Percentiles rank a stretch among this genome's conserved stretches.
Conservation (phyloP, 2,113 vertebrate species). For the Sardina pilchardus region DNA sequence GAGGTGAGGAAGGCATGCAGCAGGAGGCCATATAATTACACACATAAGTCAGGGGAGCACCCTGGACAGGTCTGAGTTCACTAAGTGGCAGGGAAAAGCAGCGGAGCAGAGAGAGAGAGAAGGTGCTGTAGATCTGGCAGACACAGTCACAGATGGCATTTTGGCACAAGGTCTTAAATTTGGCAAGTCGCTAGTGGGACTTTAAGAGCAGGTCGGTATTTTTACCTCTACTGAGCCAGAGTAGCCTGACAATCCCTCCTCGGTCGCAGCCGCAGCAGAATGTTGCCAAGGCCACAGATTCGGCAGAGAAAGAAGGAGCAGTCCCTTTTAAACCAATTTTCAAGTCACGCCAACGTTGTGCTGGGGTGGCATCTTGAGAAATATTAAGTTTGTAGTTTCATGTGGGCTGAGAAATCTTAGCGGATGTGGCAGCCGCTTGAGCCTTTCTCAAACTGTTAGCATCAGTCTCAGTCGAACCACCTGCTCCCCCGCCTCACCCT, state of each 20-base stretch:
- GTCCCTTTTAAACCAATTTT: not conserved
- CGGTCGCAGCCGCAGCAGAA: not conserved
- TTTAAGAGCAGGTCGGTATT: not conserved
- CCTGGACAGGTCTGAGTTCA: not conserved
- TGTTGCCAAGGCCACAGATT: not conserved
- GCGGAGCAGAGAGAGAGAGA: not conserved
- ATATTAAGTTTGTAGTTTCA: conserved; percentile 50
- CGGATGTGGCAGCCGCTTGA: conserved; percentile 63
- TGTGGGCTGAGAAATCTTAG: conserved; percentile 51
- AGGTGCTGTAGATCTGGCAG: not conserved
- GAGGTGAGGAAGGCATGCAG: not conserved
- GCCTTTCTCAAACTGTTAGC: conserved; percentile 46
- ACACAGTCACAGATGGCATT: not conserved
- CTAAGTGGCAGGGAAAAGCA: not conserved
- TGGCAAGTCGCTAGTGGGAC: not conserved
- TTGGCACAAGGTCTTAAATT: conserved; percentile 6
- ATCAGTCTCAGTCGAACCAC: conserved; percentile 56
- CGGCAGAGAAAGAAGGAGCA: not conserved
- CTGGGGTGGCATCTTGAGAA: conserved; percentile 44
- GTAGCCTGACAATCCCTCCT: not conserved
- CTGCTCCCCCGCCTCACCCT: conserved; percentile 37
- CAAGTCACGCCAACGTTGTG: not conserved
- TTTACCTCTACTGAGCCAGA: not conserved
- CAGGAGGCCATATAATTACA: not conserved
- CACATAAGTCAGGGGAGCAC: not conserved